Evolutionary conservation across 2,888 invertebrate species (phyloP), one percentile per base, ranked within the genome.

Genomic region (Nebria brevicollis): DNA sequence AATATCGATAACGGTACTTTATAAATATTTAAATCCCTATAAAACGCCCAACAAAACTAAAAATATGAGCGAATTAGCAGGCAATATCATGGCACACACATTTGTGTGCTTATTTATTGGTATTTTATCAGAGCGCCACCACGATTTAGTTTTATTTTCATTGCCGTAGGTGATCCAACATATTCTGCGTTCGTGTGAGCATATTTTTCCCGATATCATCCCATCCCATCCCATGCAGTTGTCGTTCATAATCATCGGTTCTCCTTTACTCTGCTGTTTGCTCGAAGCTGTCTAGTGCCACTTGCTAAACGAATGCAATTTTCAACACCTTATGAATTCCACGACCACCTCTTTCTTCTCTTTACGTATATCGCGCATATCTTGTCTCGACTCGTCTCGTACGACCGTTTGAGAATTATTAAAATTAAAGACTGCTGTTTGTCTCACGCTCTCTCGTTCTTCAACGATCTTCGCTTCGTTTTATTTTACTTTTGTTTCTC

Each of bases 261-360:
- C 54, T 54, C 13, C 54, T 54, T 54, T 54, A 13, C 54, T 54
- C 11, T 13, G 54, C 54, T 54, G 54, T 54, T 54, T 54, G 54
- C 54, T 54, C 54, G 54, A 54, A 54, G 54, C 54, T 54, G 54
- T 68, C 26, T 68, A 68, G 68, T 68, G 68, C 20, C 68, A 26
- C 68, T 68, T 74, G 73, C 78, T 78, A 79, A 79, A 75, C 79
- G 79, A 79, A 75, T 66, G 79, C 79, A 79, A 79, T 79, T 75
- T 79, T 79, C 79, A 74, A 79, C 79, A 79, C 79, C 79, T 79
- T 79, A 79, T 79, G 74, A 79, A 75, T 79, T 79, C 74, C 74
- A 34, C 78, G 66, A 8, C 54, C 54, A 54, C 11, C 54, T 54
- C 54, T 54, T 20, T 54, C 54, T 54, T 13, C 54, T 54, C 54